Conservation (phyloP, 92 coral and sea anemone genomes). For the Porites rus region DNA sequence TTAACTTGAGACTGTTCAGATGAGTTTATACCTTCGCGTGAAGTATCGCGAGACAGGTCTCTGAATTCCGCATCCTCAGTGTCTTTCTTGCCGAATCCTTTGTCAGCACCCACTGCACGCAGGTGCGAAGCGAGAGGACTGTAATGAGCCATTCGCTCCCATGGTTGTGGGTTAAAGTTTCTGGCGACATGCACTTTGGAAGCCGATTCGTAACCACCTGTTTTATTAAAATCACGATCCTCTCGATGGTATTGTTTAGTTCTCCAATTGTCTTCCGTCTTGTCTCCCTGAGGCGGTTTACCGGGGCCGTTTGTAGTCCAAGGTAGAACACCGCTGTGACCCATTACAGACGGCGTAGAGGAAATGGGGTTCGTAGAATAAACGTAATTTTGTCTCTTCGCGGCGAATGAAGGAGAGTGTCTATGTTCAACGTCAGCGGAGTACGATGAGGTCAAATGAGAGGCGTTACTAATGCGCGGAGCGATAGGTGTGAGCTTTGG, state of each 20-base stretch:
- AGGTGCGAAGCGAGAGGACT: constrained; percentile 33
- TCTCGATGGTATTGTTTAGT: constrained; percentile 35
- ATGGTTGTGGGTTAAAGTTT: constrained; percentile 22
- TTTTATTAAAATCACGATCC: constrained; percentile 40
- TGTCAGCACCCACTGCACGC: constrained; percentile 49
- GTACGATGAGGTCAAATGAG: constrained; percentile 44
- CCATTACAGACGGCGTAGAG: constrained; percentile 23
- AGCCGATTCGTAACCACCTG: constrained; percentile 22
- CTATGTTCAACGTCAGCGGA: constrained; percentile 50
- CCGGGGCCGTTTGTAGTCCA: constrained; percentile 30
- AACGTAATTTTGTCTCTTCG: constrained; percentile 25
- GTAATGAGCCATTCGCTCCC: constrained; percentile 36
- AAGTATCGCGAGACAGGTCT: constrained; percentile 42
- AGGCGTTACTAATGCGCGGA: constrained; percentile 56
- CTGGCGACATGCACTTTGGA: constrained; percentile 23
- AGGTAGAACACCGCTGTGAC: constrained; percentile 11
- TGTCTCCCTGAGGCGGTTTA: constrained; percentile 19
- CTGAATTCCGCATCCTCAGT: constrained; percentile 46
- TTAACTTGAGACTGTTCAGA: constrained; percentile 47
- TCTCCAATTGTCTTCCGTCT: constrained; percentile 33
- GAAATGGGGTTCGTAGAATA: constrained; percentile 7
- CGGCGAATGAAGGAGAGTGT: constrained; percentile 37
- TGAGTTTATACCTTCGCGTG: constrained; percentile 40
- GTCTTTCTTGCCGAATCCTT: constrained; percentile 58
- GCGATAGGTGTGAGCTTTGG: constrained; percentile 81